Percentiles rank a stretch among this genome's conserved stretches.
phyloP scores from a whole-genome alignment of 2,113 vertebrate genomes.

The Hydrochoerus hydrochaeris region DNA sequence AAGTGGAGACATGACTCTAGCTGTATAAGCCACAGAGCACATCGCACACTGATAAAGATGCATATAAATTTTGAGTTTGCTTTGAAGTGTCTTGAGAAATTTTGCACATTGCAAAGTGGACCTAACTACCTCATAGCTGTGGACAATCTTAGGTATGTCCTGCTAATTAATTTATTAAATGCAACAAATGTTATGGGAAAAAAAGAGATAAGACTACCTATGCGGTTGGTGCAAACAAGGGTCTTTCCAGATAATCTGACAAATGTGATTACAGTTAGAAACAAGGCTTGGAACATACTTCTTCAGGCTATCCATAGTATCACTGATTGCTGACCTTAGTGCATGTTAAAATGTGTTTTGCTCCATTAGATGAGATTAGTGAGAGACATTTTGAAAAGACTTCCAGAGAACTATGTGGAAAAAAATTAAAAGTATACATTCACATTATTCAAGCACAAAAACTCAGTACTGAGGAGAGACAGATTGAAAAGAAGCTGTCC shows the following conservation, averaged over 20 bases:
- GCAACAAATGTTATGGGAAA: slow-evolving; percentile 94
- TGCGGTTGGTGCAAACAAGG: slow-evolving; percentile 92
- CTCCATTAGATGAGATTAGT: slow-evolving; percentile 94
- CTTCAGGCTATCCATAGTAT: slow-evolving; percentile 89
- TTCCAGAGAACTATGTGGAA: background rate
- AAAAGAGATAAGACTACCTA: slow-evolving; percentile 85
- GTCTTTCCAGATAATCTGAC: slow-evolving; percentile 92
- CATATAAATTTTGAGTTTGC: slow-evolving; percentile 67
- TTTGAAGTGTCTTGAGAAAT: slow-evolving; percentile 91
- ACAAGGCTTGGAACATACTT: slow-evolving; percentile 94
- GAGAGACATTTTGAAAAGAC: slow-evolving; percentile 83
- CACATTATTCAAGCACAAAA: background rate
- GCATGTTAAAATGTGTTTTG: slow-evolving; percentile 84
- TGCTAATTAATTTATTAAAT: slow-evolving; percentile 96
- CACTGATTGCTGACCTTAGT: slow-evolving; percentile 89
- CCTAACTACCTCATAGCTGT: slow-evolving; percentile 94
- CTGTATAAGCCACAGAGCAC: background rate
- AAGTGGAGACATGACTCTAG: background rate
- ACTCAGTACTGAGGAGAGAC: background rate
- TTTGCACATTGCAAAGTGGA: slow-evolving; percentile 97
- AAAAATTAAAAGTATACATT: background rate
- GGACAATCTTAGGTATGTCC: slow-evolving; percentile 96
- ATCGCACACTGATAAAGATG: background rate
- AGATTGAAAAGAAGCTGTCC: slow-evolving; percentile 72
- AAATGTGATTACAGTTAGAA: slow-evolving; percentile 94